phyloP scores from a whole-genome alignment of 2,797 vertebrate genomes.

The Chromis chromis region DNA sequence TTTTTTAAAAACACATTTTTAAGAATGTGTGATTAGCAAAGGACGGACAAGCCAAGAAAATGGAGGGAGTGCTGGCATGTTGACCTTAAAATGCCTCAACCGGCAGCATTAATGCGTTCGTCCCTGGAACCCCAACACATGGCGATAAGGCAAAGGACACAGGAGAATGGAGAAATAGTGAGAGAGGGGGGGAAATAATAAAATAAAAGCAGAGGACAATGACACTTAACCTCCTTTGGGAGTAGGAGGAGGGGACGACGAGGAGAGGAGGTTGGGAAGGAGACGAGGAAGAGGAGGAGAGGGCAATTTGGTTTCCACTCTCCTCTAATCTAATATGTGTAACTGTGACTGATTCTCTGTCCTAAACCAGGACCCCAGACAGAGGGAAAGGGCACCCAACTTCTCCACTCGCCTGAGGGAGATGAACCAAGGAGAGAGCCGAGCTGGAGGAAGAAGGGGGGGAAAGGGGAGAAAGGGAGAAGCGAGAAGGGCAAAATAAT shows the following conservation, averaged over 20 bases:
- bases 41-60: not conserved
- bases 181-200: slow-evolving; percentile 24
- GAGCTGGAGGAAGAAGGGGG: slow-evolving; percentile 31
- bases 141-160: slow-evolving; percentile 59
- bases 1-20: slow-evolving; percentile 10
- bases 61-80: slow-evolving; percentile 7
- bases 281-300: slow-evolving; percentile 67
- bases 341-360: slow-evolving; percentile 82
- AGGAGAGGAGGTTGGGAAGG: slow-evolving; percentile 52
- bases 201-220: slow-evolving; percentile 61
- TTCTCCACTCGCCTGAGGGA: slow-evolving; percentile 73
- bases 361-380: slow-evolving; percentile 76
- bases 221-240: slow-evolving; percentile 68
- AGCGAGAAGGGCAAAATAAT: slow-evolving; percentile 67
- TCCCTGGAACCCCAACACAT: slow-evolving; percentile 40
- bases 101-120: slow-evolving; percentile 16
- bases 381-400: slow-evolving; percentile 76
- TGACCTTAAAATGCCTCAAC: slow-evolving; percentile 39
- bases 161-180: slow-evolving; percentile 34
- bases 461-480: not conserved
- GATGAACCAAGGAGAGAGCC: slow-evolving; percentile 56
- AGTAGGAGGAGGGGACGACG: slow-evolving; percentile 52
- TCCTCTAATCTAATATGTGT: slow-evolving; percentile 83
- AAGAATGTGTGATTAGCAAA: slow-evolving; percentile 1
- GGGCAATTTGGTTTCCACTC: slow-evolving; percentile 79